Percentiles rank a stretch among this genome's conserved stretches.
phyloP scores from a whole-genome alignment of 2,113 vertebrate species.

The Chamaetylas fuelleborni region DNA sequence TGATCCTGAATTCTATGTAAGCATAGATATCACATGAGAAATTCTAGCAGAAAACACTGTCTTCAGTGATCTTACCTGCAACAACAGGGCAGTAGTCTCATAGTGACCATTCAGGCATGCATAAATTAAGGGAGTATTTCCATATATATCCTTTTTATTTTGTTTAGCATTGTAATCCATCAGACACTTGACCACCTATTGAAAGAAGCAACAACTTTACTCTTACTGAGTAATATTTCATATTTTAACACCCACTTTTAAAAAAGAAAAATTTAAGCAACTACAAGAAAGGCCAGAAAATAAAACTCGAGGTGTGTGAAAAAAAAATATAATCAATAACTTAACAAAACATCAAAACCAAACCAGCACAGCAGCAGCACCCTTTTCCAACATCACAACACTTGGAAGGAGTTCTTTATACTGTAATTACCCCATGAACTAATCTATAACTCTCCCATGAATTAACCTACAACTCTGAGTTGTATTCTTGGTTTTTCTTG shows the following conservation, averaged over 20 bases:
- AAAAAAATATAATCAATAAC: neutral
- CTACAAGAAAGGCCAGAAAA: neutral
- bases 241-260: neutral
- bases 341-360: neutral
- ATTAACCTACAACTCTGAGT: neutral
- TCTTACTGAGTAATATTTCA: neutral
- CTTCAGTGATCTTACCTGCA: constrained; percentile 78
- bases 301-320: accelerated
- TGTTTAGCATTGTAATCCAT: constrained; percentile 86
- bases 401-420: neutral
- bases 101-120: constrained; percentile 83
- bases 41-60: neutral
- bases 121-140: constrained; percentile 90
- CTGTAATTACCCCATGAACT: neutral
- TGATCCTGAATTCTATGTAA: neutral
- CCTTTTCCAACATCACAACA: neutral
- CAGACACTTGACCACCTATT: constrained; percentile 84
- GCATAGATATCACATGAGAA: neutral
- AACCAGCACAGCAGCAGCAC: neutral
- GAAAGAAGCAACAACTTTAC: neutral
- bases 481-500: neutral
- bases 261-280: neutral
- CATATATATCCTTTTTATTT: constrained; percentile 89
- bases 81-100: constrained; percentile 75
- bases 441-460: neutral